Conservation (phyloP, 2,113 vertebrate genomes). For the Philantomba maxwellii region DNA sequence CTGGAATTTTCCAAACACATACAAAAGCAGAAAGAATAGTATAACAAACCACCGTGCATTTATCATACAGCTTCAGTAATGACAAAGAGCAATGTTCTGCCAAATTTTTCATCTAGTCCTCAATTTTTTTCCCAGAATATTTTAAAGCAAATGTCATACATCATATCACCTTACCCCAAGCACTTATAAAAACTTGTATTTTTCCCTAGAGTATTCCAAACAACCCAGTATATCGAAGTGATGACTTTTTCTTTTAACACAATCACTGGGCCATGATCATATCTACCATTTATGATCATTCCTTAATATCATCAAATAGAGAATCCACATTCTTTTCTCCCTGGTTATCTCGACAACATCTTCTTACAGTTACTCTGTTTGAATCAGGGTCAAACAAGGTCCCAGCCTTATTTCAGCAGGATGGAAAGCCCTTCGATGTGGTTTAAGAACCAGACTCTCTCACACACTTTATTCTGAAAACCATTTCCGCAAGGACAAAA, state of each 20-base stretch:
- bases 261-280: background rate
- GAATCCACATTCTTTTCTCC: background rate
- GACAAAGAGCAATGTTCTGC: background rate
- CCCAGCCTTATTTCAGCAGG: background rate
- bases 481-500: background rate
- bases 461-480: background rate
- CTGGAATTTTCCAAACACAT: background rate
- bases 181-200: background rate
- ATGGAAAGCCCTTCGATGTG: background rate
- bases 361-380: background rate
- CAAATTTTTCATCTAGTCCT: background rate
- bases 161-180: background rate
- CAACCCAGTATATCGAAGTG: background rate
- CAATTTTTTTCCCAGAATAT: background rate
- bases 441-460: background rate
- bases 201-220: background rate
- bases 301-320: background rate
- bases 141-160: constrained; percentile 25
- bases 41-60: background rate
- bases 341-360: background rate
- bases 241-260: background rate
- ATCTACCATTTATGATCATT: background rate
- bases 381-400: background rate
- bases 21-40: background rate
- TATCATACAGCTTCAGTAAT: background rate